These are phyloP conservation scores for Zoanthus solanderi DNA, from an alignment of 92 coral and sea anemone species.

Conservation along the genomic window DNA sequence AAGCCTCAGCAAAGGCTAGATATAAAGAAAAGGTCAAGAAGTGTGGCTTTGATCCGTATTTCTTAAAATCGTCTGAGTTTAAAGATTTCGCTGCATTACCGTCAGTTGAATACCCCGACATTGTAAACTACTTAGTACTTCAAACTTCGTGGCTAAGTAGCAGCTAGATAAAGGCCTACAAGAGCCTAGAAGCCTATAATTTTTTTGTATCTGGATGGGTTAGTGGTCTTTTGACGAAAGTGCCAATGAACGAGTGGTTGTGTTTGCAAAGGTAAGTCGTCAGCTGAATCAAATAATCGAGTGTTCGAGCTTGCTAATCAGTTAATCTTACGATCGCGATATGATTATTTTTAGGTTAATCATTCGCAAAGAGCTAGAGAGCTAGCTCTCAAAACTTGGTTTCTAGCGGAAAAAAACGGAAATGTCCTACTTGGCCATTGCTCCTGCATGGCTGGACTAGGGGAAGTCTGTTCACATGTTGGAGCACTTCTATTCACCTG, in stretches of 20 bases:
- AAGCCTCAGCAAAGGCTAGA: conserved; percentile 45
- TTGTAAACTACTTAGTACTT: background rate
- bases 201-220: too few relatives aligned
- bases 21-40: conserved; percentile 48
- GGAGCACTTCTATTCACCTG: conserved; percentile 33
- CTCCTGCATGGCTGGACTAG: conserved; percentile 48
- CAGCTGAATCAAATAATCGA: too few relatives aligned
- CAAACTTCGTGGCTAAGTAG: conserved; percentile 63
- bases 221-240: too few relatives aligned
- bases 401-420: too few relatives aligned
- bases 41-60: conserved; percentile 66
- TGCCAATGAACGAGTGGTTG: background rate
- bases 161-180: conserved; percentile 24
- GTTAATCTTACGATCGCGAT: too few relatives aligned
- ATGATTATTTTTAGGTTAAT: conserved; percentile 26
- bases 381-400: background rate
- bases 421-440: conserved; percentile 28
- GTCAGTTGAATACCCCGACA: conserved; percentile 67
- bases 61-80: conserved; percentile 25
- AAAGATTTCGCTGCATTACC: conserved; percentile 50
- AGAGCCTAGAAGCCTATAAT: too few relatives aligned
- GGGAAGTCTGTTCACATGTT: conserved; percentile 24
- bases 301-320: too few relatives aligned
- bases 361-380: conserved; percentile 50
- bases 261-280: conserved; percentile 12